Evolutionary conservation across 2,888 invertebrate genomes (phyloP), one percentile per base, ranked within the genome.

Genomic region (Podabrus alpinus): DNA sequence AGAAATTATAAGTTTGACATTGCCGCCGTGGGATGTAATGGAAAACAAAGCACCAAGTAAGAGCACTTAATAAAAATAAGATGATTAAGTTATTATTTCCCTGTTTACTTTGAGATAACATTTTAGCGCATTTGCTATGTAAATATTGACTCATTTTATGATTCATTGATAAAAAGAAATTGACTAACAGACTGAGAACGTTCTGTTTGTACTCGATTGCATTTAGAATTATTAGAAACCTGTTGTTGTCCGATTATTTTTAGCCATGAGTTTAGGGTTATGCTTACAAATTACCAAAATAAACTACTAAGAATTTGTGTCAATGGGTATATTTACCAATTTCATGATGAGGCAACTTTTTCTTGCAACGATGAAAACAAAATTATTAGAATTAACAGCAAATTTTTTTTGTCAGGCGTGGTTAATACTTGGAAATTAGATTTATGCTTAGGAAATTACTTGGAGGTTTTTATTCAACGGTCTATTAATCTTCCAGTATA

Each of bases 1-100:
- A 94, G 95, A 84, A 96, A 95, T 88, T 98, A 97, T 91, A 97
- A 96, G 89, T 98, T 98, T 88, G 96, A 97, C 88, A 96, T 98
- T 86, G 94, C 96, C 72, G 97, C 97, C 59, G 93, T 97, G 77
- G 95, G 96, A 80, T 98, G 98, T 87, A 94, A 94, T 85, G 96
- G 95, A 76, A 93, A 93, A 78, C 94, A 94, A 78, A 86, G 87
- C 80, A 81, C 86, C 81, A 85, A 89, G 89, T 87, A 83, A 86
- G 84, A 86, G 1, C 29, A 59, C 11, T 59, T 15, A 45, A 13
- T 15, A 68, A 17, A 68, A 68, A 10, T 66, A 21, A n/a, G 13
- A 19, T n/a, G 21, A 64, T 13, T n/a, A 13, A 21, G 3, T 17
- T n/a, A 64, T n/a, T n/a, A 2, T 21, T 64, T 19, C 61, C 10